phyloP scores from a whole-genome alignment of 2,113 vertebrate species.

The Numida meleagris region DNA sequence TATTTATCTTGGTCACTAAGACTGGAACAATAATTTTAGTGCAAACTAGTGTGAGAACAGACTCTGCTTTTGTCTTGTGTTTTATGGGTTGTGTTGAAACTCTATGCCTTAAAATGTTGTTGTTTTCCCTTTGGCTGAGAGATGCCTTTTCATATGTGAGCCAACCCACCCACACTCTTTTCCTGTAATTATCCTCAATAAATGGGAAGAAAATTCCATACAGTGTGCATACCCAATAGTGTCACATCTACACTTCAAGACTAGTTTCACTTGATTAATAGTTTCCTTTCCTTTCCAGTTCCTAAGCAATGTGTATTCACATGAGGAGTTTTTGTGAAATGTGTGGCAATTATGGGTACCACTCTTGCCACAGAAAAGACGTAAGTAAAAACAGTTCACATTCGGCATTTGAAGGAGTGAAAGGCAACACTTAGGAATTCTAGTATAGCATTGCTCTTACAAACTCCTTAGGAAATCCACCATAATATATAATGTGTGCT shows the following conservation, averaged over 20 bases:
- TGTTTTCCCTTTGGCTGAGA: conserved; percentile 8
- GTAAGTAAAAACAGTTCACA: not conserved
- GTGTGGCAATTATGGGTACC: not conserved
- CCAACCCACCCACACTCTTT: conserved; percentile 7
- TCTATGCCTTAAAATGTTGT: not conserved
- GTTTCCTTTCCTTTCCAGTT: conserved; percentile 27
- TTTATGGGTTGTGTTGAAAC: not conserved
- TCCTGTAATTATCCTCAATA: conserved; percentile 52
- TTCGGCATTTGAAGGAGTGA: conserved; percentile 52
- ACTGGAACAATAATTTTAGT: not conserved
- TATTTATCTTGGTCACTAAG: not conserved
- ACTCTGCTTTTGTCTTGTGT: not conserved
- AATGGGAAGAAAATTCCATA: conserved; percentile 29
- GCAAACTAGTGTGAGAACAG: not conserved
- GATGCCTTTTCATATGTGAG: conserved; percentile 1
- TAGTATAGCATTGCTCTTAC: not conserved
- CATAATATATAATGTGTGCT: conserved; percentile 65
- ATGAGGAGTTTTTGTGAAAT: not conserved
- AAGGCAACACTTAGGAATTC: conserved; percentile 50
- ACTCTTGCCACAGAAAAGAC: not conserved
- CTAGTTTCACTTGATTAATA: conserved; percentile 29
- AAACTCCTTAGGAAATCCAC: conserved; percentile 61
- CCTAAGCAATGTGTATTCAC: not conserved
- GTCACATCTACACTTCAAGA: not conserved
- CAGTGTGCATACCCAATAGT: not conserved